Conservation (phyloP, 1,140 invertebrate species). For the Drusus annulatus region DNA sequence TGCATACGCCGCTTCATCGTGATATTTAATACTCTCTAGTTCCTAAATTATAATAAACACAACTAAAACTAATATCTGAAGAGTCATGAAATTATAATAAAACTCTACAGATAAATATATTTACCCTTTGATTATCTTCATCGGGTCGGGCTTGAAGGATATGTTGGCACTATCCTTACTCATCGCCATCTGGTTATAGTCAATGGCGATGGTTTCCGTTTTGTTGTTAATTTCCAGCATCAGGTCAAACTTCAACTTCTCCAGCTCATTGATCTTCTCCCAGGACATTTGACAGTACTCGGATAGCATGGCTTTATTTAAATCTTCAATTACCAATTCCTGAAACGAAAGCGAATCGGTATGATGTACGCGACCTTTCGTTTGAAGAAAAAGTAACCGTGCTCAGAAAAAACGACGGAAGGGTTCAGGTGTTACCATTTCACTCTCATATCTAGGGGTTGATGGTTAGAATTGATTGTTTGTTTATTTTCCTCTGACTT, state of each 20-base stretch:
- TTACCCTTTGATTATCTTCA: slow-evolving; percentile 82
- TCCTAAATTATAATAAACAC: too few species aligned
- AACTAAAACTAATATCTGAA: too few species aligned
- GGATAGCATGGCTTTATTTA: slow-evolving; percentile 80
- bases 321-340: slow-evolving; percentile 84
- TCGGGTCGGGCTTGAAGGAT: slow-evolving; percentile 84
- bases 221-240: slow-evolving; percentile 86
- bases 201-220: slow-evolving; percentile 82
- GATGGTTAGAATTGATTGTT: too few species aligned
- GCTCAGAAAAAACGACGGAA: slow-evolving; percentile 50
- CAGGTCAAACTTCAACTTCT: slow-evolving; percentile 85
- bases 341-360: slow-evolving; percentile 59
- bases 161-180: slow-evolving; percentile 83
- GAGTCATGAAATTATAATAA: too few species aligned
- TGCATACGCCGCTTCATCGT: too few species aligned
- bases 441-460: too few species aligned
- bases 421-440: too few species aligned
- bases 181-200: slow-evolving; percentile 82
- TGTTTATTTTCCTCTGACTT: too few species aligned
- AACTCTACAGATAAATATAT: not conserved
- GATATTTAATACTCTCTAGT: too few species aligned
- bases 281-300: slow-evolving; percentile 83
- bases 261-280: slow-evolving; percentile 87
- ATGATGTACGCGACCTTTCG: too few species aligned
- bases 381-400: too few species aligned